A percentile compares a stretch with the other conserved stretches of the same genome.
Evolutionary conservation across 2,888 invertebrate genomes (phyloP).

Genomic region (Pollenia labialis): DNA sequence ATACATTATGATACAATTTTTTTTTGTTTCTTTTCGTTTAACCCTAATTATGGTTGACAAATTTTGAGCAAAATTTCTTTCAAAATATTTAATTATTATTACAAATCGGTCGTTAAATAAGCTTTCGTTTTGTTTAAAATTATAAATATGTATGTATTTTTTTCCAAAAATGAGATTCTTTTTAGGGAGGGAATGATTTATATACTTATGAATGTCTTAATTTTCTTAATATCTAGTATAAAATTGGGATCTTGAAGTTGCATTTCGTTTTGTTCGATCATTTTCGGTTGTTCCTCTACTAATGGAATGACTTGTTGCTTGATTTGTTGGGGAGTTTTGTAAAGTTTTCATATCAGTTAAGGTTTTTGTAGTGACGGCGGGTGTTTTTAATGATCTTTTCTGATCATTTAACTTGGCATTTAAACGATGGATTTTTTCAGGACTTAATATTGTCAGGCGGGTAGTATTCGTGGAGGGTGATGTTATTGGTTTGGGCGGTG

Average conservation of each 20-base stretch:
- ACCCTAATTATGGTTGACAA: constrained; percentile 22
- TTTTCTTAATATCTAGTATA: constrained; percentile 77
- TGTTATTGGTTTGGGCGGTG: constrained; percentile 40
- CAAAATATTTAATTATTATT: constrained; percentile 5
- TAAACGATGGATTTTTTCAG: constrained; percentile 82
- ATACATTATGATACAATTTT: constrained; percentile 50
- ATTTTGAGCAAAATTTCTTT: constrained; percentile 61
- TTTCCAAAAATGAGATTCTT: constrained; percentile 60
- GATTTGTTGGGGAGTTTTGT: constrained; percentile 51
- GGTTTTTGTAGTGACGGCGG: constrained; percentile 37
- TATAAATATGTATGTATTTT: not conserved
- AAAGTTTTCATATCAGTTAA: constrained; percentile 37
- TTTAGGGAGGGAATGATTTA: constrained; percentile 47
- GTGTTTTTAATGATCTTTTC: constrained; percentile 78
- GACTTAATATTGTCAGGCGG: constrained; percentile 82
- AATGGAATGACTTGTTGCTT: constrained; percentile 57
- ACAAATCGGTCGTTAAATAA: constrained; percentile 1
- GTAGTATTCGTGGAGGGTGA: constrained; percentile 74
- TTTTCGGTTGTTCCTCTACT: constrained; percentile 74
- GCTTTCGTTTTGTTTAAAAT: constrained; percentile 3
- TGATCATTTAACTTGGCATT: constrained; percentile 81
- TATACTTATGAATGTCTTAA: not conserved
- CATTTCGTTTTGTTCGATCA: constrained; percentile 76
- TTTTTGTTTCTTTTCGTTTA: constrained; percentile 3
- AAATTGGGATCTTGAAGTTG: constrained; percentile 78